Evolutionary conservation across 2,797 vertebrate species (phyloP).

Genomic region (Loris lydekkerianus): DNA sequence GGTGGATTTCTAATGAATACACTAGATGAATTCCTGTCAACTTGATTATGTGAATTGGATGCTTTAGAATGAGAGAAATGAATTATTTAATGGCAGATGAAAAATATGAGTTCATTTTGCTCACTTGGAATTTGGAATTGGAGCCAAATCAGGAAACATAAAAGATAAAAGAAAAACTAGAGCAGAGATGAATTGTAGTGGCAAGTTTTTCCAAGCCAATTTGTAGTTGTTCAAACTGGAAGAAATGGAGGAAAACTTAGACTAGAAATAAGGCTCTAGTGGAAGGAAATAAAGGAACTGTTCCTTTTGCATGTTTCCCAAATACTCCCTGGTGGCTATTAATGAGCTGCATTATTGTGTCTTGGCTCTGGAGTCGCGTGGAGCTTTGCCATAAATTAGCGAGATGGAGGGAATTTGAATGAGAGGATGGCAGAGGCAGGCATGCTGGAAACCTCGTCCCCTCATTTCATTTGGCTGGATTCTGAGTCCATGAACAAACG

Average conservation of each 20-base stretch:
- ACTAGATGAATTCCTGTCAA: conserved; percentile 49
- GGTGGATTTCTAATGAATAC: conserved; percentile 62
- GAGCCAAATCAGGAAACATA: conserved; percentile 64
- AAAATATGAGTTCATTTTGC: conserved; percentile 67
- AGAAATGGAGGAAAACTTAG: conserved; percentile 64
- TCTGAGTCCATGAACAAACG: conserved; percentile 16
- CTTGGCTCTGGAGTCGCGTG: conserved; percentile 58
- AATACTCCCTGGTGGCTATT: conserved; percentile 69
- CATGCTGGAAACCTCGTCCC: conserved; percentile 4
- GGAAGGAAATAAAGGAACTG: conserved; percentile 72
- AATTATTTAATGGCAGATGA: conserved; percentile 78
- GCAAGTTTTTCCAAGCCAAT: conserved; percentile 72
- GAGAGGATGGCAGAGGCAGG: background rate
- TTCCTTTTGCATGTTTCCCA: conserved; percentile 69
- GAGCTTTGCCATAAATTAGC: conserved; percentile 56
- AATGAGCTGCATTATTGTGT: conserved; percentile 68
- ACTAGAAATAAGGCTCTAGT: conserved; percentile 70
- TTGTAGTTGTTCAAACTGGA: conserved; percentile 74
- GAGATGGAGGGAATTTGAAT: conserved; percentile 64
- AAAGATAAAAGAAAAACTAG: conserved; percentile 58
- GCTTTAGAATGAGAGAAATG: conserved; percentile 67
- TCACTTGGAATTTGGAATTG: conserved; percentile 67
- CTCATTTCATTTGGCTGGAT: conserved; percentile 47
- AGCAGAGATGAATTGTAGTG: conserved; percentile 59
- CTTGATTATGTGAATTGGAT: conserved; percentile 50